phyloP scores from a whole-genome alignment of 2,797 vertebrate species.

The Discoglossus pictus region DNA sequence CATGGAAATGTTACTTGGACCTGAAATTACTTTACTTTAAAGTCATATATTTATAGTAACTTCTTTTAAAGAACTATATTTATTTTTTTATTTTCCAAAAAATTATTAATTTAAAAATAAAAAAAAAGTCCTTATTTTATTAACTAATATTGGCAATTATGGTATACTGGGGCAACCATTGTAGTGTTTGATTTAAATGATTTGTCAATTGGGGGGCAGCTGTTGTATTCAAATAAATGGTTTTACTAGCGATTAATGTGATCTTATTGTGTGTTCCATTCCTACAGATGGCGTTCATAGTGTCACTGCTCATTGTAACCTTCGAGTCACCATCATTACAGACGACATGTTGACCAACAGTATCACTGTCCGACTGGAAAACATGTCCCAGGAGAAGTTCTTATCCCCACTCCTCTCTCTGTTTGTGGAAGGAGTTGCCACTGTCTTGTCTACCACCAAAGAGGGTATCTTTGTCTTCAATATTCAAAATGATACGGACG shows the following conservation, averaged over 20 bases:
- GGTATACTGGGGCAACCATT: no score
- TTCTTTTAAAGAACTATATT: no score
- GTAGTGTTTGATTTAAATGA: no score
- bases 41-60: no score
- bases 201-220: background rate
- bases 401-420: constrained; percentile 88
- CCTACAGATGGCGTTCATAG: constrained; percentile 83
- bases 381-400: constrained; percentile 97
- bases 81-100: no score
- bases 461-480: constrained; percentile 92
- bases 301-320: constrained; percentile 80
- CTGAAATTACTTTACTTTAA: no score
- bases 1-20: no score
- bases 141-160: no score
- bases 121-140: no score
- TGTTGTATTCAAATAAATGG: background rate
- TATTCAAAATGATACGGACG: constrained; percentile 94
- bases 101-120: no score
- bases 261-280: background rate
- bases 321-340: constrained; percentile 93
- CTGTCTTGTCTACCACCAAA: constrained; percentile 86
- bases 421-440: constrained; percentile 90
- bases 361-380: constrained; percentile 95
- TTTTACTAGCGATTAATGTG: no score
- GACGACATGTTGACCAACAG: constrained; percentile 98